phyloP scores from a whole-genome alignment of 2,113 vertebrate genomes.

The Phyllostomus hastatus region DNA sequence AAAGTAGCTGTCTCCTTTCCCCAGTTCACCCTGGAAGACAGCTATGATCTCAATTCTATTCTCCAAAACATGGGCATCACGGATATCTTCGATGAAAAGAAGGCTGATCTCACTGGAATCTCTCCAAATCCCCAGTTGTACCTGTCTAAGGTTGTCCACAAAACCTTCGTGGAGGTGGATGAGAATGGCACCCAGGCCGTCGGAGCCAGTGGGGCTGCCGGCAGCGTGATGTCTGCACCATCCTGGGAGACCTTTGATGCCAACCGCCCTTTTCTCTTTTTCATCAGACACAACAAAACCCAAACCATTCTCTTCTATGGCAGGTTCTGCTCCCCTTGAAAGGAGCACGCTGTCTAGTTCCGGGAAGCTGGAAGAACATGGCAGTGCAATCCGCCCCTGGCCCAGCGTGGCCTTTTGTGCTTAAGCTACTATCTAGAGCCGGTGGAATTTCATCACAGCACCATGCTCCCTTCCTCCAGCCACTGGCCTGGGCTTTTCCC shows the following conservation, averaged over 20 bases:
- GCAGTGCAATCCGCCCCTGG: fast-evolving
- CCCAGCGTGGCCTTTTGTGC: fast-evolving
- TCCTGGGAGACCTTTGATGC: conserved; percentile 73
- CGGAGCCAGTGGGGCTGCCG: conserved; percentile 63
- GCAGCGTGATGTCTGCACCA: conserved; percentile 30
- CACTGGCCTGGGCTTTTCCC: not conserved
- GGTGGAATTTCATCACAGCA: not conserved
- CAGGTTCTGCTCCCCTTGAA: conserved; percentile 79
- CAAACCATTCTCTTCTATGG: conserved; percentile 76
- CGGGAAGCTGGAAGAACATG: not conserved
- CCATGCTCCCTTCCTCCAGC: not conserved
- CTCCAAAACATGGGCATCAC: conserved; percentile 80
- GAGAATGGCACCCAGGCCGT: conserved; percentile 80
- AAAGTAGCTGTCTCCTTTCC: conserved; percentile 78
- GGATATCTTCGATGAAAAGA: conserved; percentile 73
- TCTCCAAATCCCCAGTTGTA: conserved; percentile 60
- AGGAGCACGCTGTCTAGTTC: not conserved
- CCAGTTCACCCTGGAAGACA: conserved; percentile 78
- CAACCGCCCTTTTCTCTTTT: conserved; percentile 81
- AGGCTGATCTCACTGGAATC: conserved; percentile 83
- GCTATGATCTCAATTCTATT: conserved; percentile 76
- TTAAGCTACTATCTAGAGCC: not conserved
- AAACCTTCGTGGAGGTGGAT: conserved; percentile 80
- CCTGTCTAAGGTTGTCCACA: conserved; percentile 80
- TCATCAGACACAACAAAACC: conserved; percentile 78